These are phyloP conservation scores for Talpa occidentalis DNA, from an alignment of 2,113 vertebrate species.

Conservation along the genomic window DNA sequence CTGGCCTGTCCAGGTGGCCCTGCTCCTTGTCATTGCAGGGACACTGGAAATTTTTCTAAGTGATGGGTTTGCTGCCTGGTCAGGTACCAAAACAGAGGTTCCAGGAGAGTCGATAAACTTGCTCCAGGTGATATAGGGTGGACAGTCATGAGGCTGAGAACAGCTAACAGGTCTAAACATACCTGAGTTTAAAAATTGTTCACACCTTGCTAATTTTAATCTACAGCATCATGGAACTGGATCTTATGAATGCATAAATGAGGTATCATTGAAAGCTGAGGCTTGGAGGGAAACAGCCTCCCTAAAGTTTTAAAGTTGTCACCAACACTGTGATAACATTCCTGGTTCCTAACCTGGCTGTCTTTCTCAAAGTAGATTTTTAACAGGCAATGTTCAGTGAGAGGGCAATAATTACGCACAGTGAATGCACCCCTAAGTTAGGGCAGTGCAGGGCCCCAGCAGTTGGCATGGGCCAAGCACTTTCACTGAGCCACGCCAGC, in stretches of 20 bases:
- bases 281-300: background rate
- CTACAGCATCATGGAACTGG: background rate
- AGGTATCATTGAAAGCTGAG: background rate
- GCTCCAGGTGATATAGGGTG: background rate
- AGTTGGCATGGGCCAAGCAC: background rate
- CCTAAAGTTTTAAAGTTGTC: background rate
- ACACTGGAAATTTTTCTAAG: background rate
- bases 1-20: background rate
- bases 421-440: background rate
- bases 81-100: background rate
- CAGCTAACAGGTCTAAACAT: background rate
- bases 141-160: background rate
- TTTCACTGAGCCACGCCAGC: rapidly evolving
- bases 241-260: background rate
- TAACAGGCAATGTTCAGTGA: background rate
- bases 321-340: background rate
- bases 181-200: background rate
- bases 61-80: background rate
- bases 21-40: background rate
- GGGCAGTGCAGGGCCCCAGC: background rate
- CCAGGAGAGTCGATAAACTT: background rate
- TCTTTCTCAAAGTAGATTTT: background rate
- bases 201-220: background rate
- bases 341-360: background rate
- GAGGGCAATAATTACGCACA: background rate